Base-by-base conservation (phyloP, 2,888 invertebrate species). In the Brenthis daphne region DNA sequence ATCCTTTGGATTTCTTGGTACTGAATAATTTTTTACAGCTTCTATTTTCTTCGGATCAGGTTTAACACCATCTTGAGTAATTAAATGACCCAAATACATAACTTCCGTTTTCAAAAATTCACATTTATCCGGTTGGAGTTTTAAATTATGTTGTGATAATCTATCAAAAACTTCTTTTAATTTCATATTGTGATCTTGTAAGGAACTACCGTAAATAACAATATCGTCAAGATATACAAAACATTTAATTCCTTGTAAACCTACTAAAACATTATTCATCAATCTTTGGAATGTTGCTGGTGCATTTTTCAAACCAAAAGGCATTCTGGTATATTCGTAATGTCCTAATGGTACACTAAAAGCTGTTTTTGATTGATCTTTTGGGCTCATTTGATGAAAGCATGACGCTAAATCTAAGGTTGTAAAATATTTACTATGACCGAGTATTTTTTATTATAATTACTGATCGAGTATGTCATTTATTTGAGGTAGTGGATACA, bases 361-460 rank as follows among this genome's bases (percentile, higher is more conserved):
- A 0, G 16, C 16, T 16, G 16, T 56, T 56, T n/a, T 56, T 3
- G 14, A 13, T 29, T 56, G 29, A 29, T 56, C 55, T 2, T 56
- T 33, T 3, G 55, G 55, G 29, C 11, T 29, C 55, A 56, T 56
- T 13, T 56, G 29, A 24, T 56, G 55, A 56, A 56, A 56, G 14
- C 55, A 14, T 29, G 55, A 56, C 13, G 33, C 55, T 56, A 56
- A 16, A 0, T 16, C 16, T 16, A 0, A 16, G 16, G 16, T 16
- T 29, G 55, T 56, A 29, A 56, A 56, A 33, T 56, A 56, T 56
- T 56, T 56, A 55, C 55, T 29, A 55, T 55, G 33, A 55, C 55
- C 55, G n/a, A n/a, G n/a, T n/a, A n/a, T n/a, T n/a, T n/a, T n/a
- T n/a, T n/a, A n/a, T n/a, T n/a, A n/a, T n/a, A n/a, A n/a, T 29